Percentiles rank a stretch among this genome's conserved stretches.
Evolutionary conservation across 2,113 vertebrate species (phyloP).

Genomic region (Solea senegalensis): DNA sequence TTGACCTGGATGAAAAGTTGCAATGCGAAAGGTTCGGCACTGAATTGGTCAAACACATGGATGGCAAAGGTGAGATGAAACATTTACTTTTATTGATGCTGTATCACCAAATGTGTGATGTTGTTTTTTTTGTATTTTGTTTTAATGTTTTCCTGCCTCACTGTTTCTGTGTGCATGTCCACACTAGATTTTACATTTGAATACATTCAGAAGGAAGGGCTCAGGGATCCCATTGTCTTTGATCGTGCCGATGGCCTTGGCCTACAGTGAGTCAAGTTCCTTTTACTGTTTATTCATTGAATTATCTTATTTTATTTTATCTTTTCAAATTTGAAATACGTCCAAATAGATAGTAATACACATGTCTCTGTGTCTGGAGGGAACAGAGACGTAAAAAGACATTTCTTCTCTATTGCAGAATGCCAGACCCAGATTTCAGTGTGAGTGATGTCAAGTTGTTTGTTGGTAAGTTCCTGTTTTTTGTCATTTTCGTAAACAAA

Average conservation of each 20-base stretch:
- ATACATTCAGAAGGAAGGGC: conserved; percentile 94
- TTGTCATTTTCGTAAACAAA: background rate
- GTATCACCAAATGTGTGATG: background rate
- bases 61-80: conserved; percentile 90
- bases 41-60: conserved; percentile 93
- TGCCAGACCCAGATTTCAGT: conserved; percentile 96
- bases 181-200: conserved; percentile 94
- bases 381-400: background rate
- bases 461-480: conserved; percentile 86
- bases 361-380: background rate
- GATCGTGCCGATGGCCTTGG: conserved; percentile 91
- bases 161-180: conserved; percentile 3
- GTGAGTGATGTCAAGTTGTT: conserved; percentile 97
- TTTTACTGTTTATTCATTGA: background rate
- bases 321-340: background rate
- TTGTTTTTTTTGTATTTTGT: background rate
- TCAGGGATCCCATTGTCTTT: conserved; percentile 95
- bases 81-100: background rate
- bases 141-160: conserved; percentile 6
- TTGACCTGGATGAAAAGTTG: conserved; percentile 96
- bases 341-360: background rate
- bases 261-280: conserved; percentile 86
- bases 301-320: background rate
- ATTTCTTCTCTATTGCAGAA: conserved; percentile 79
- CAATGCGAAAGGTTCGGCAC: conserved; percentile 86